Conservation (phyloP, 2,113 vertebrate genomes). For the Etia nguti region DNA sequence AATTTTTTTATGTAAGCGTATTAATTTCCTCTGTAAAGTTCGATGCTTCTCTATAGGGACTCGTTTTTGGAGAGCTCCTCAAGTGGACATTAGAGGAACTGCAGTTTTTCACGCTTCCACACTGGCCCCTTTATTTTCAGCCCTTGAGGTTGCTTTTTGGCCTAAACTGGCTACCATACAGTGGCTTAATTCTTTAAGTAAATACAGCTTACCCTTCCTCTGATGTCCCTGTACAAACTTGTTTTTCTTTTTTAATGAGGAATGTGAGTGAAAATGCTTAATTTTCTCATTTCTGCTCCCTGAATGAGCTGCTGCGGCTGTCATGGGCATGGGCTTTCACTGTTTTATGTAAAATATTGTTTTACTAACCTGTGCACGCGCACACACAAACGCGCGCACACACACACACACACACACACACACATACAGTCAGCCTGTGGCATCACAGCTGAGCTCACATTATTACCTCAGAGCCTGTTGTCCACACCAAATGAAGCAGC, state of each 20-base stretch:
- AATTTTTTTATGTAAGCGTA: not conserved
- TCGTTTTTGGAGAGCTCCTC: rapidly evolving
- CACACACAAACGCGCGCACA: not conserved
- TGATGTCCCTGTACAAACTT: not conserved
- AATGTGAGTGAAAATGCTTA: not conserved
- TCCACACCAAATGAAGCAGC: not conserved
- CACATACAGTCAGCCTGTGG: not conserved
- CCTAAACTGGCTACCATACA: not conserved
- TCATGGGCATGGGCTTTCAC: not conserved
- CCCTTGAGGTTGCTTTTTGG: not conserved
- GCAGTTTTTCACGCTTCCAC: not conserved
- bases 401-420: not conserved
- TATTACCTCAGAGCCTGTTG: not conserved
- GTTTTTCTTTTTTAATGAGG: not conserved
- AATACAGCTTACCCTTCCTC: not conserved
- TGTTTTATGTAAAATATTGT: not conserved
- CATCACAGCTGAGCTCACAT: constrained; percentile 21
- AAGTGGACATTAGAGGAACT: not conserved
- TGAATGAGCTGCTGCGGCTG: not conserved
- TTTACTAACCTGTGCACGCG: too few relatives aligned
- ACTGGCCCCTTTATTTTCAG: not conserved
- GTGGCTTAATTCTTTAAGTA: not conserved
- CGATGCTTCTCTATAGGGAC: rapidly evolving
- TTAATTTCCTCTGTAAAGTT: not conserved
- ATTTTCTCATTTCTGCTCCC: not conserved